Percentiles rank a stretch among this genome's conserved stretches.
Evolutionary conservation across 2,113 vertebrate species (phyloP).

Genomic region (Ranitomeya imitator): DNA sequence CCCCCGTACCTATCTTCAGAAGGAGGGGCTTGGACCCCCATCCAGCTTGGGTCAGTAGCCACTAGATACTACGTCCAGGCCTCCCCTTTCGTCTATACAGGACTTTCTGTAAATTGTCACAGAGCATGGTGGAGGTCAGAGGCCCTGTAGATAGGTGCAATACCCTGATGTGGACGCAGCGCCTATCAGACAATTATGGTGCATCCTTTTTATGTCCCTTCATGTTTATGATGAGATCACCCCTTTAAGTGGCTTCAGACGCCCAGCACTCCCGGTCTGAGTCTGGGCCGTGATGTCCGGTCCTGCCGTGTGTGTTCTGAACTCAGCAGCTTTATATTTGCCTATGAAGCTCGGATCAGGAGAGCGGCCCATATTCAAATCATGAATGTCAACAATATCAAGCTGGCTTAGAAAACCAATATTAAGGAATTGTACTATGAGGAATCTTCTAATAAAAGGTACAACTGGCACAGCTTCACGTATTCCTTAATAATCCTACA

Average conservation of each 20-base stretch:
- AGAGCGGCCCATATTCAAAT: too few species aligned
- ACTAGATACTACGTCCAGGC: too few species aligned
- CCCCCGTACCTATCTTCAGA: not conserved
- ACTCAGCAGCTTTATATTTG: too few species aligned
- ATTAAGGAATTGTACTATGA: not conserved
- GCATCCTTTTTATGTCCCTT: not conserved
- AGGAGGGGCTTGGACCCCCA: not conserved
- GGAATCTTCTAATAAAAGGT: not conserved
- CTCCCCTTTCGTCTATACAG: too few species aligned
- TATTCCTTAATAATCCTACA: not conserved
- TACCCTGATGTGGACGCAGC: not conserved
- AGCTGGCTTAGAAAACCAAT: not conserved
- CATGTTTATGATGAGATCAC: too few species aligned
- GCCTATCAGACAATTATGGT: not conserved
- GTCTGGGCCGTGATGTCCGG: too few species aligned
- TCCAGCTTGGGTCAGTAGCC: not conserved
- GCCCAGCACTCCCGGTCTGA: too few species aligned
- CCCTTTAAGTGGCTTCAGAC: not conserved
- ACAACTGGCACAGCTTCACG: not conserved
- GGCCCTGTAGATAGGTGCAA: not conserved
- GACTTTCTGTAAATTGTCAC: not conserved
- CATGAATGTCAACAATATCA: too few species aligned
- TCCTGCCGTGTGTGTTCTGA: too few species aligned
- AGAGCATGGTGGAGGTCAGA: not conserved
- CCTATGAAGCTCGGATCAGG: too few species aligned